A percentile compares a stretch with the other conserved stretches of the same genome.
These are phyloP conservation scores for Onthophagus sagittarius DNA, from an alignment of 2,888 invertebrate species.

Conservation along the genomic window DNA sequence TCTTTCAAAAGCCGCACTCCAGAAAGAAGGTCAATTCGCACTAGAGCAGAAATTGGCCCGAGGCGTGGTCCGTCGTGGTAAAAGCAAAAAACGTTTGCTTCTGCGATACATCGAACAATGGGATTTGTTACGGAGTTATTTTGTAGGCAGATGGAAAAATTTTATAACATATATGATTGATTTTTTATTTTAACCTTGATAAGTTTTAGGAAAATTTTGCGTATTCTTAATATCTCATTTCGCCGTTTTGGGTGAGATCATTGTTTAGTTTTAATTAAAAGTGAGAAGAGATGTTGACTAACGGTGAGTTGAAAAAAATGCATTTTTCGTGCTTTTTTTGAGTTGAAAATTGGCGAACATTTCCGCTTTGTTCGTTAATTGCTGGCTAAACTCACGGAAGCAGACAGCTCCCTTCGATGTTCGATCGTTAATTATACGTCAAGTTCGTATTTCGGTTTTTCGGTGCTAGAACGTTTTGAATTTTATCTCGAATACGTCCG, in stretches of 20 bases:
- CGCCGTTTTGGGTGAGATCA: too few relatives aligned
- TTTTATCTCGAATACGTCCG: neutral
- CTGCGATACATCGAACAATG: neutral
- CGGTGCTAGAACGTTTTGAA: neutral
- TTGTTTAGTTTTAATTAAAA: too few relatives aligned
- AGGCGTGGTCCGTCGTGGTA: neutral
- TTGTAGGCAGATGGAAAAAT: too few relatives aligned
- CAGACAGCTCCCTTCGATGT: neutral
- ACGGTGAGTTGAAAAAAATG: too few relatives aligned
- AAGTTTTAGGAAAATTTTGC: too few relatives aligned
- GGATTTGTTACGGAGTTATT: neutral
- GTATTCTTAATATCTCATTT: too few relatives aligned
- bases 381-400: neutral
- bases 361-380: neutral
- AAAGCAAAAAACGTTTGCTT: neutral
- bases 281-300: too few relatives aligned
- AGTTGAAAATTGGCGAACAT: neutral
- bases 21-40: constrained; percentile 9
- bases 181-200: too few relatives aligned
- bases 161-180: too few relatives aligned
- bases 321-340: neutral
- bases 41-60: constrained; percentile 5
- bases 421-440: neutral
- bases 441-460: neutral
- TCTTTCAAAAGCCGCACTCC: constrained; percentile 3